Base-by-base conservation (phyloP, 2,113 vertebrate genomes). In the Thamnophis sirtalis region DNA sequence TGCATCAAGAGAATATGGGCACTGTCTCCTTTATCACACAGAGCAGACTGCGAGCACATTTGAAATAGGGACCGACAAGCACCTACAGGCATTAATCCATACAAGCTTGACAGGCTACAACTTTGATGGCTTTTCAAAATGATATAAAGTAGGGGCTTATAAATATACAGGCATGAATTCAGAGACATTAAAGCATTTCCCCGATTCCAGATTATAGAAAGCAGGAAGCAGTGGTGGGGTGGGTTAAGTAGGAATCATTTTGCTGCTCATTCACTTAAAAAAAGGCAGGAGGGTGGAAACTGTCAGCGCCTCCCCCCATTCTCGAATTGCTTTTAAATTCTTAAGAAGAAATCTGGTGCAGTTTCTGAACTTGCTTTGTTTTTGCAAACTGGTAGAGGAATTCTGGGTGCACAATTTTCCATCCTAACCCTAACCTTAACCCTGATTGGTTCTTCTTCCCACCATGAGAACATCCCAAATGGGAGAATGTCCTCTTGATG, bases 11-110 rank as follows among this genome's bases (percentile, higher is more conserved):
- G 11, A 13, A 0, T 8, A 53, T 88, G 89, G 5, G 87, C 11
- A 63, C 7, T 0, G 9, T 33, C 43, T 58, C 86, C 63, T 92
- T 68, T 48, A 87, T 90, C 60, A 80, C 0, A 0, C 63, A 38
- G 26, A 93, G 38, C 4, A 3, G 53, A 58, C 17, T 94, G 84
- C 0, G 0, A 92, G 51, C 15, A 89, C 33, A 28, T 0, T 0
- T n/a, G 49, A 50, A 92, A 43, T 15, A 54, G 48, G 26, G 28
- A 8, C 84, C 93, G 0, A 0, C n/a, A 91, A 92, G 51, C 56
- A 51, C 49, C 50, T 33, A 60, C 6, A 86, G 54, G 0, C 0
- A 0, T 9, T 80, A 91, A 53, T 89, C 51, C 89, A 53, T 4
- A 0, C 9, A 55, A 63, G 22, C n/a, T 38, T 80, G 51, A 48